These are phyloP conservation scores for Steromphala cineraria DNA, from an alignment of 2,888 invertebrate species.

Conservation along the genomic window DNA sequence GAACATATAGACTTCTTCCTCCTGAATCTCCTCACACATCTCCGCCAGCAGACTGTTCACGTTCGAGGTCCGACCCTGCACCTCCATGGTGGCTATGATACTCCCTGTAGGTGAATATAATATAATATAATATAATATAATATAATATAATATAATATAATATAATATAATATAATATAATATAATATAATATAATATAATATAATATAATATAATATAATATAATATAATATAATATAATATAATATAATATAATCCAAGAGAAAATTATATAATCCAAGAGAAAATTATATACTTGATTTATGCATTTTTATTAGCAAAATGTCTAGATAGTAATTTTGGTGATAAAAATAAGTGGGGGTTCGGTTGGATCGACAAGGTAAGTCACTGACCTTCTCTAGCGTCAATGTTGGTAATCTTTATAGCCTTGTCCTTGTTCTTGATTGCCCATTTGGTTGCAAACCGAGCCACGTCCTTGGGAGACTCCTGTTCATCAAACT, in stretches of 20 bases:
- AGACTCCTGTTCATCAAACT: conserved; percentile 24
- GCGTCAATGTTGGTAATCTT: conserved; percentile 17
- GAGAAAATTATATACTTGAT: no score
- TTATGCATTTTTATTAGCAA: no score
- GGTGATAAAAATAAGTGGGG: background rate
- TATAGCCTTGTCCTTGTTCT: background rate
- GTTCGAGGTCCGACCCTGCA: conserved; percentile 23
- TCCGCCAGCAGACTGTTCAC: conserved; percentile 21
- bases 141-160: no score
- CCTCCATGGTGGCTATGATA: conserved; percentile 25
- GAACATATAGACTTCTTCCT: conserved; percentile 29
- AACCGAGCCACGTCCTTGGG: conserved; percentile 27
- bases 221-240: no score
- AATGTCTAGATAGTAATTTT: no score
- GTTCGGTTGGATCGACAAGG: background rate
- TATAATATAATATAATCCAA: no score
- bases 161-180: no score
- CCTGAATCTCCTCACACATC: conserved; percentile 28
- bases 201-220: no score
- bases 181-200: no score
- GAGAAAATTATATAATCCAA: no score
- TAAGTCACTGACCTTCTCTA: conserved; percentile 22
- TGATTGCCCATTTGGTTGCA: conserved; percentile 26
- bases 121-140: no score
- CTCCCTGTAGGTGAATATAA: conserved; percentile 29